These are phyloP conservation scores for Periparus ater DNA, from an alignment of 2,797 vertebrate species.

Conservation along the genomic window DNA sequence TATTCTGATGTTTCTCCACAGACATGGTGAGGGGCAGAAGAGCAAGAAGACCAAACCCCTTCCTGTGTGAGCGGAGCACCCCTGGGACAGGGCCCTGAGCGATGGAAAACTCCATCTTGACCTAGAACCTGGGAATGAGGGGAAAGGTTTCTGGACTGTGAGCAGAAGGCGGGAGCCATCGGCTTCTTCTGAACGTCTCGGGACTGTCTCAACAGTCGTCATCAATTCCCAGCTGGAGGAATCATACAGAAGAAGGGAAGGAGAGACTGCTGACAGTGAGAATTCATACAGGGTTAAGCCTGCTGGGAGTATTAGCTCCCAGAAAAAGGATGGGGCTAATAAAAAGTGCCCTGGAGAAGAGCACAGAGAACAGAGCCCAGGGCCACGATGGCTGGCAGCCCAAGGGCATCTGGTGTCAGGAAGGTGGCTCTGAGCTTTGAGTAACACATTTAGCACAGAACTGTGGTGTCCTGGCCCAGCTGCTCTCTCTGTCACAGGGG, in stretches of 20 bases:
- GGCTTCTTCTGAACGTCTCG: not conserved
- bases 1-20: not conserved
- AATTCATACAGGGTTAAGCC: not conserved
- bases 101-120: not conserved
- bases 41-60: not conserved
- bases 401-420: not conserved
- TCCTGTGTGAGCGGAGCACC: not conserved
- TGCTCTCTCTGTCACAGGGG: not conserved
- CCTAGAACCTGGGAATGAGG: not conserved
- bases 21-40: not conserved
- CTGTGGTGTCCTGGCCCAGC: not conserved
- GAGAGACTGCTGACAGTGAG: not conserved
- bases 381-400: not conserved
- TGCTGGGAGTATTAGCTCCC: not conserved
- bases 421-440: not conserved
- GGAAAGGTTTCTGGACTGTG: not conserved
- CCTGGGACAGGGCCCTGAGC: not conserved
- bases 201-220: not conserved
- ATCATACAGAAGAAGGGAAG: not conserved
- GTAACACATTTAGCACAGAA: not conserved
- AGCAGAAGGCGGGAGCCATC: not conserved
- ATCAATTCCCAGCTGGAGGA: not conserved
- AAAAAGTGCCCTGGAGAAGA: not conserved
- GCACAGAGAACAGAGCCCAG: not conserved
- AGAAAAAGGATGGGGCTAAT: not conserved